These are phyloP conservation scores for Acronicta leporina DNA, from an alignment of 2,888 invertebrate genomes.

Conservation along the genomic window DNA sequence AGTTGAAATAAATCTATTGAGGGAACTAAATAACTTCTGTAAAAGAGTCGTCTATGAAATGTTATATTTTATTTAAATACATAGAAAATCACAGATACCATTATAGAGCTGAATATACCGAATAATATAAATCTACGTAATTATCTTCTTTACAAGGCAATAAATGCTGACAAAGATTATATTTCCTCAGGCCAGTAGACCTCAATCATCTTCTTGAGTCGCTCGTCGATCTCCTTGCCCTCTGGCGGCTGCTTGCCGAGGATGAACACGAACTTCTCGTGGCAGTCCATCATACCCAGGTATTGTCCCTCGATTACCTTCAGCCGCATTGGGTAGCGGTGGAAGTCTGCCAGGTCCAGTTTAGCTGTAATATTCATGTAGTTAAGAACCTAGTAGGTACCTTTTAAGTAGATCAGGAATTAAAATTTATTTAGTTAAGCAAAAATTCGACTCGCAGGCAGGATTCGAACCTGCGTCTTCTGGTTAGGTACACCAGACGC, in stretches of 20 bases:
- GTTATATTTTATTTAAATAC: not conserved
- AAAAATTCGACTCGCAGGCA: too few species aligned
- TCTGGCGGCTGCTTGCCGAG: constrained; percentile 72
- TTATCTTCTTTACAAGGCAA: constrained; percentile 3
- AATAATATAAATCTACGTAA: constrained; percentile 12
- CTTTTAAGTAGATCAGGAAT: too few species aligned
- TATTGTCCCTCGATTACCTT: constrained; percentile 75
- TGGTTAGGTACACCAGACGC: too few species aligned
- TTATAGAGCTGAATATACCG: not conserved
- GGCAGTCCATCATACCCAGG: constrained; percentile 82
- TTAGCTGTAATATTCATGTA: constrained; percentile 61
- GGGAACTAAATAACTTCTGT: too few species aligned
- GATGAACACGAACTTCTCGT: constrained; percentile 78
- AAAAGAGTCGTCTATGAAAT: too few species aligned
- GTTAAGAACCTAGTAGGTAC: too few species aligned
- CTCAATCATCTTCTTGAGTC: constrained; percentile 73
- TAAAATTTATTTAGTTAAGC: too few species aligned
- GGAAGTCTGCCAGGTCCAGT: constrained; percentile 70
- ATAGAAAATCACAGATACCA: not conserved
- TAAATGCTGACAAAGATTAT: constrained; percentile 30
- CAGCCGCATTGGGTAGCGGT: constrained; percentile 78
- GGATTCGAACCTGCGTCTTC: too few species aligned
- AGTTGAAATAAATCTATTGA: too few species aligned
- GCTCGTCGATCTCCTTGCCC: constrained; percentile 69
- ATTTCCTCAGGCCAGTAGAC: constrained; percentile 75